phyloP scores from a whole-genome alignment of 2,113 vertebrate species.

The Nestor notabilis region DNA sequence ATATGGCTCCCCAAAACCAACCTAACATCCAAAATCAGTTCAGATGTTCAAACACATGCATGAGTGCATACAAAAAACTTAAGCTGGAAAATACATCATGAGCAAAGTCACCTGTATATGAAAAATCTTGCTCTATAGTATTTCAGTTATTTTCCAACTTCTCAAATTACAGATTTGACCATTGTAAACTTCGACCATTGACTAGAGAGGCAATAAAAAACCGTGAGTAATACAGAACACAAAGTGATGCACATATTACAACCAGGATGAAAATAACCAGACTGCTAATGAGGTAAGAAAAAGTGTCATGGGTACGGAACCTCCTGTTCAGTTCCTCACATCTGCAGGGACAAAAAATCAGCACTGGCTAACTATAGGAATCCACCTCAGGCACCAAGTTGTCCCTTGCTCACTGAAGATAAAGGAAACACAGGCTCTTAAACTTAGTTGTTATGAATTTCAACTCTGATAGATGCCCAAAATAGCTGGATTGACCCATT shows the following conservation, averaged over 20 bases:
- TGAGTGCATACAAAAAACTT: not conserved
- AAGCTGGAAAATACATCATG: not conserved
- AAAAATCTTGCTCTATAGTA: not conserved
- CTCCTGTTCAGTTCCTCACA: not conserved
- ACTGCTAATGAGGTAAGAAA: not conserved
- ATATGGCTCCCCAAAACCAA: not conserved
- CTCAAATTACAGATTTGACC: not conserved
- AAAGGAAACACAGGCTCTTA: not conserved
- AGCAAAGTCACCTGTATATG: not conserved
- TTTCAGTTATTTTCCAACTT: not conserved
- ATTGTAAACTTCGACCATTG: not conserved
- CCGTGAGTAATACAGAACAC: not conserved
- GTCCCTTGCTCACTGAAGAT: not conserved
- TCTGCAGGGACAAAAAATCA: not conserved
- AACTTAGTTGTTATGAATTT: not conserved
- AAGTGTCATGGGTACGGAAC: accelerated
- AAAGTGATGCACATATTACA: not conserved
- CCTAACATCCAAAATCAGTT: not conserved
- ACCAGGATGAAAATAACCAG: not conserved
- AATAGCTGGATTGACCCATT: not conserved
- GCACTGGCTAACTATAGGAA: not conserved
- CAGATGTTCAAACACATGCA: not conserved
- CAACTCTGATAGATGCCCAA: not conserved
- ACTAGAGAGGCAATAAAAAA: not conserved
- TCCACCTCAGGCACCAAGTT: not conserved